Base-by-base conservation (phyloP, 2,888 invertebrate genomes). In the Mesopsocus fuscifrons region DNA sequence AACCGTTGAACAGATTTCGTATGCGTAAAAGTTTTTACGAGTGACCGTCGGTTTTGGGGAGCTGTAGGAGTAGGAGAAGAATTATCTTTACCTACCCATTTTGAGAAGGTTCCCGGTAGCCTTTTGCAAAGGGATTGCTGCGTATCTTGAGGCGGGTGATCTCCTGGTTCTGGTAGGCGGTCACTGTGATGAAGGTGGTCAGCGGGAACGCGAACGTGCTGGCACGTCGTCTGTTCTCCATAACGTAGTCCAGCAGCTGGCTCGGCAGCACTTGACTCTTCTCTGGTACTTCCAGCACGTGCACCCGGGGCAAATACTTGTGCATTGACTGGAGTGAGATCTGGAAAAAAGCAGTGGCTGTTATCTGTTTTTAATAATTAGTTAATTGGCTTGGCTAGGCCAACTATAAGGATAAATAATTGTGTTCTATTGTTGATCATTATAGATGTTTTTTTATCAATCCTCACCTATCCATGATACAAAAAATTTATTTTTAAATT, bases 91-190 rank as follows among this genome's bases (percentile, higher is more conserved):
- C n/a, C n/a, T n/a, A n/a, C n/a, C n/a, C n/a, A n/a, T 26, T 26
- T 9, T 11, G 11, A 26, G 17, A 5, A 5, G 20, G 17, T 38
- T 63, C 60, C 22, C 61, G 50, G 46, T 64, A 64, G 4, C 63
- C 64, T 52, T 62, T 62, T 11, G 62, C 62, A 48, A 62, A 62
- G 13, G 62, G 62, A 49, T 62, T 62, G 49, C 60, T 55, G 44
- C 59, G 59, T 34, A 62, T 61, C 50, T 62, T 62, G 43, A 62
- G 49, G 41, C 59, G 53, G 8, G 61, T 62, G n/a, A 62, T 59
- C 61, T 62, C 52, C 43, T 55, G 56, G 43, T 57, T 57, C 38
- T 57, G 57, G 41, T 57, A 57, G 4, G 57, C 56, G 3, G 57
- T 57, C 15, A 57, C 57, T 4, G 57, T 54, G 30, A 53, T 53